Base-by-base conservation (phyloP, 2,797 vertebrate genomes). In the Hafferia zeledoni region DNA sequence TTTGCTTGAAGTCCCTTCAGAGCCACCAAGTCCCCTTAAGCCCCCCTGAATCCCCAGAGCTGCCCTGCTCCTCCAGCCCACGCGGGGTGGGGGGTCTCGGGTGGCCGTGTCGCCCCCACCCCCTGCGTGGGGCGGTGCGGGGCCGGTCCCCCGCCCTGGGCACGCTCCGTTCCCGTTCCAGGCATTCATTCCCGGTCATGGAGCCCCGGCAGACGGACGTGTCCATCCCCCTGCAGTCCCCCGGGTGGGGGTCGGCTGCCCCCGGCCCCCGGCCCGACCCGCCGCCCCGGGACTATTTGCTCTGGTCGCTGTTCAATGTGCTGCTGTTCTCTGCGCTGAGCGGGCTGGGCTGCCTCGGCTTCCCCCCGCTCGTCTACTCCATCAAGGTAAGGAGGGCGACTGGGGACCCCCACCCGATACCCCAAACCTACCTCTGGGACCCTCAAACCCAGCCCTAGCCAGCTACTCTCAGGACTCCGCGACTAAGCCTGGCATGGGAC, bases 301-400 rank as follows among this genome's bases (percentile, higher is more conserved):
- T 97, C 55, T 97, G 97, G 96, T 97, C 97, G 55, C 28, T 96
- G 50, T 63, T 95, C 67, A 97, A 28, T 9, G 6, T 44, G 81
- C 47, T 90, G 68, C 60, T 85, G 47, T 79, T 75, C 16, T 25
- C 17, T 41, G 5, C 10, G 5, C 3, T 74, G 55, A 2, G 8
- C 8, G 47, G 68, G 27, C 13, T 90, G 75, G 60, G 81, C 68
- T 85, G 95, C 83, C 82, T 97, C 15, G 96, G 96, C 41, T 95
- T 98, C 79, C 7, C 68, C 0, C 80, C 93, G 1, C 87, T 97
- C 33, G 1, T 88, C 52, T 97, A 31, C 94, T 97, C 97, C 30
- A 2, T 98, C 14, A 97, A 97, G 97, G 97, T 97, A 57, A 96
- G 89, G 10, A 6, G 17, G 30, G 47, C 20, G 9, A 24, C 10